Percentiles rank a stretch among this genome's conserved stretches.
These are phyloP conservation scores for Andricus quercusramuli DNA, from an alignment of 2,888 invertebrate genomes.

Conservation along the genomic window DNA sequence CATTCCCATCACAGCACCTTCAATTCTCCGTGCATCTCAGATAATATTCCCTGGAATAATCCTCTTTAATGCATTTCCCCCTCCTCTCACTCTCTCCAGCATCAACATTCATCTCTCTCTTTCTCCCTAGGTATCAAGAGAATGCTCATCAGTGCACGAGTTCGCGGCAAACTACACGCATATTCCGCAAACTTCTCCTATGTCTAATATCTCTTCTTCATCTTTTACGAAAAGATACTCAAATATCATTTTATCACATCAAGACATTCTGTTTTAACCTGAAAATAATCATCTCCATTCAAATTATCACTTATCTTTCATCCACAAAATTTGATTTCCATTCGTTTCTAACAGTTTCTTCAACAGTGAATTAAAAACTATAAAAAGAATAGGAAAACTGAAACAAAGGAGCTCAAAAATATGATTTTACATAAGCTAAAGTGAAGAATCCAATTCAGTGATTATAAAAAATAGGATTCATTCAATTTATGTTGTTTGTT, in stretches of 20 bases:
- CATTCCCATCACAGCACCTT: neutral
- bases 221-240: neutral
- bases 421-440: neutral
- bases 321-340: neutral
- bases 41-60: neutral
- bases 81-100: slow-evolving; percentile 21
- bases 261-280: neutral
- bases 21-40: neutral
- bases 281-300: neutral
- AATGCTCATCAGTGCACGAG: slow-evolving; percentile 38
- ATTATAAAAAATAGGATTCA: neutral
- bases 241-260: neutral
- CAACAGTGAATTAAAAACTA: neutral
- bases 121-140: slow-evolving; percentile 13
- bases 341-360: neutral
- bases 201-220: neutral
- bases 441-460: neutral
- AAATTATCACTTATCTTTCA: neutral
- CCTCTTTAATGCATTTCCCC: neutral
- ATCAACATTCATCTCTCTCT: slow-evolving; percentile 20
- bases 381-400: neutral
- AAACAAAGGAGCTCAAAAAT: neutral
- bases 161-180: slow-evolving; percentile 28
- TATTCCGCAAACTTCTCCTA: slow-evolving; percentile 13
- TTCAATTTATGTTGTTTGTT: neutral